Evolutionary conservation across 2,113 vertebrate species (phyloP).

Genomic region (Callaeas wilsoni): DNA sequence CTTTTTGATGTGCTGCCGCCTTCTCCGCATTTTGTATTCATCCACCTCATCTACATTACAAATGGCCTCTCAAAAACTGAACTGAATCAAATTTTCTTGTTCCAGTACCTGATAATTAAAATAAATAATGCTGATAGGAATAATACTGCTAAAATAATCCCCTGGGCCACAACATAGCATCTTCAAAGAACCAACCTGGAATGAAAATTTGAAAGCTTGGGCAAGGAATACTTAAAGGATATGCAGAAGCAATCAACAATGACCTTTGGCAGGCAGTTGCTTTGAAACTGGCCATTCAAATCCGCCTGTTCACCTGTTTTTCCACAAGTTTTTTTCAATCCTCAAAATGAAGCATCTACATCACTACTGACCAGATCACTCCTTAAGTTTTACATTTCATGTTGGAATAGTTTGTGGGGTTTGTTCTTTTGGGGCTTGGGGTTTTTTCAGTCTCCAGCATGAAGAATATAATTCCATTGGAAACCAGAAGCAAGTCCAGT

Average conservation of each 20-base stretch:
- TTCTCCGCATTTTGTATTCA: background rate
- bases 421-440: background rate
- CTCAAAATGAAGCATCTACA: background rate
- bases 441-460: background rate
- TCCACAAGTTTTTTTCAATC: background rate
- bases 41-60: background rate
- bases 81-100: background rate
- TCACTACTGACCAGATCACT: background rate
- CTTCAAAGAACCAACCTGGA: background rate
- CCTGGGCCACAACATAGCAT: background rate
- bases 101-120: conserved; percentile 18
- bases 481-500: background rate
- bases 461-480: background rate
- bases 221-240: background rate
- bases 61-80: background rate
- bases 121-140: conserved; percentile 13
- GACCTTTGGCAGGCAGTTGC: background rate
- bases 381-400: background rate
- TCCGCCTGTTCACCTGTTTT: background rate
- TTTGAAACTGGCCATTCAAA: background rate
- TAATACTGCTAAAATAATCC: conserved; percentile 21
- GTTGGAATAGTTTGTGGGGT: background rate
- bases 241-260: background rate
- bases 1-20: background rate
- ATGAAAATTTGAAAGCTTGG: background rate